Evolutionary conservation across 2,888 invertebrate genomes (phyloP), one percentile per base, ranked within the genome.

Genomic region (Chamaedrilus cognettii): DNA sequence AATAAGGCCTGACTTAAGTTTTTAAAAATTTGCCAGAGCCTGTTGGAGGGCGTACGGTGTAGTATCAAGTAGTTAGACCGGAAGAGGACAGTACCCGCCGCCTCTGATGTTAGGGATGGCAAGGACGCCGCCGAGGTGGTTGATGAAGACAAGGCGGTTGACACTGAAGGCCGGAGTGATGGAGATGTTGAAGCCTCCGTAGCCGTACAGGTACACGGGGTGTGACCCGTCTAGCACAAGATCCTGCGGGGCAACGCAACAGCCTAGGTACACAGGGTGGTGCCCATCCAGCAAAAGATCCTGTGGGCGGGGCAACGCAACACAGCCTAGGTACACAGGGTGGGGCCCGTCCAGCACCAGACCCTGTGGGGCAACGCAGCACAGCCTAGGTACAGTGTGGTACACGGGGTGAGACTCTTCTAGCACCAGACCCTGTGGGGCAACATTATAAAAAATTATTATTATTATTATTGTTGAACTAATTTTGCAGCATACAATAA

Each of bases 131-230:
- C 90, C 88, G 74, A 96, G 90, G 79, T 94, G 90, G 78, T 94
- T 91, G 81, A 97, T 90, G 83, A 95, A 95, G 72, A 95, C 89
- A 35, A 96, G 85, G 64, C 94, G 87, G 19, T 91, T 90, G 33
- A 95, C 89, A 76, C 92, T 92, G 86, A 98, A 99, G 60, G 88
- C 88, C 3, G 98, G 97, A 80, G 91, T 91, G 73, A 96, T 87
- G 82, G 93, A 92, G 75, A 94, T 89, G 86, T 95, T 96, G 85
- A 99, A 99, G 0, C 98, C 98, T 64, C 98, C 98, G 84, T 98
- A 98, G 23, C 96, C 98, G 84, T 97, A 97, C 42, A 99, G 85
- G 57, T 96, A 86, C 71, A 93, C 91, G 0, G 96, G 94, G 79
- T 88, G 88, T n/a, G 87, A 86, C 2, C 91, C 89, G 83, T 92